Base-by-base conservation (phyloP, 2,113 vertebrate species). In the Dicerorhinus sumatrensis region DNA sequence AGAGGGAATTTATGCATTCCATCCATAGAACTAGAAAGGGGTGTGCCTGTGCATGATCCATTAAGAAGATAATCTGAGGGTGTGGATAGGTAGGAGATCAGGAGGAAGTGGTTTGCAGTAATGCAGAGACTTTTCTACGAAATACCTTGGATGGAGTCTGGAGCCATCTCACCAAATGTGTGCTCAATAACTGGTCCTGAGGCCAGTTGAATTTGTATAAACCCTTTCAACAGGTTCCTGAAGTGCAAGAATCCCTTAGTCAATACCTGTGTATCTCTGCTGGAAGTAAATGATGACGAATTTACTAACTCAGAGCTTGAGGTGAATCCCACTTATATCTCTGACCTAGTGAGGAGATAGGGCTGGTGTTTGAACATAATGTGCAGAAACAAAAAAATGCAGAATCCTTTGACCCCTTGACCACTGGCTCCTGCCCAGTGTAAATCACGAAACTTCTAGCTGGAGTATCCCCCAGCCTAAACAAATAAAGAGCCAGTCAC, bases 31-130 rank as follows among this genome's bases (percentile, higher is more conserved):
- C 31, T 92, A 48, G 65, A 96, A 97, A 70, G 23, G 25, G 60
- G 25, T 36, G 9, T 18, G 46, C 16, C n/a, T 36, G 36, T 69
- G 18, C 36, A 25, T 65, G 10, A 65, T 39, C 60, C 89, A 88
- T 85, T 94, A 89, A 72, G 73, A 92, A 92, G 33, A 93, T 96
- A 95, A 90, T 96, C 70, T 91, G 21, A 76, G 60, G 65, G 60
- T 81, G n/a, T 94, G 81, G 18, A 27, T 10, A 54, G 2, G 11
- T 65, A 81, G 18, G 93, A 83, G 62, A 85, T 88, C 46, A 85
- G 48, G 72, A 97, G 54, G 63, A 95, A 94, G 36, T 70, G 23
- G 11, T 11, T 96, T 93, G 25, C 46, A 20, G 27, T 60, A 54
- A 62, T 80, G 18, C 39, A 96, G 62, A 91, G 33, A 29, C 62